phyloP scores from a whole-genome alignment of 2,797 vertebrate genomes.

The Clarias fuscus region DNA sequence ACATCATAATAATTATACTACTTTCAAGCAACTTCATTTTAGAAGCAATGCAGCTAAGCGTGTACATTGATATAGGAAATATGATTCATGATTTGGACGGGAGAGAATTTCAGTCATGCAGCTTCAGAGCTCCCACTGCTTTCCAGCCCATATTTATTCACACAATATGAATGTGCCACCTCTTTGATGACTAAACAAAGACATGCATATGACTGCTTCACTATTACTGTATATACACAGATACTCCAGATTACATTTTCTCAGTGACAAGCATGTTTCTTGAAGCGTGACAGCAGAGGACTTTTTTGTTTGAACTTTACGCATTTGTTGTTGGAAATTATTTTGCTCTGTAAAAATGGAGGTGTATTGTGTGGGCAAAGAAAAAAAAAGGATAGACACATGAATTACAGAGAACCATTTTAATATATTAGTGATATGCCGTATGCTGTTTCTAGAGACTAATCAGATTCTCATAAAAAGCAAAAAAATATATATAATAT shows the following conservation, averaged over 20 bases:
- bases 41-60: not conserved
- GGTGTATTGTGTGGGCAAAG: not conserved
- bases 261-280: not conserved
- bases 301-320: not conserved
- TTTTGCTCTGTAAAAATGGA: not conserved
- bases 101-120: not conserved
- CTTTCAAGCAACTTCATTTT: not conserved
- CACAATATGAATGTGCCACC: not conserved
- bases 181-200: not conserved
- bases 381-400: slow-evolving; percentile 1
- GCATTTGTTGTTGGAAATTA: not conserved
- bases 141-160: not conserved
- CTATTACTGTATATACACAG: not conserved
- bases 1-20: not conserved
- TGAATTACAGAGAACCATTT: not conserved
- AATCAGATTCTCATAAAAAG: not conserved
- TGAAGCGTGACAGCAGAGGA: not conserved
- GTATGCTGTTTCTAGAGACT: not conserved
- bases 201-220: not conserved
- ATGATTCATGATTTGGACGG: not conserved
- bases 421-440: not conserved
- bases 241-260: slow-evolving; percentile 4
- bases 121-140: not conserved
- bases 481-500: too few species aligned
- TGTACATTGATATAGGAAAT: not conserved